Conservation (phyloP, 2,797 vertebrate genomes). For the Lepidocolaptes lacrymiger region DNA sequence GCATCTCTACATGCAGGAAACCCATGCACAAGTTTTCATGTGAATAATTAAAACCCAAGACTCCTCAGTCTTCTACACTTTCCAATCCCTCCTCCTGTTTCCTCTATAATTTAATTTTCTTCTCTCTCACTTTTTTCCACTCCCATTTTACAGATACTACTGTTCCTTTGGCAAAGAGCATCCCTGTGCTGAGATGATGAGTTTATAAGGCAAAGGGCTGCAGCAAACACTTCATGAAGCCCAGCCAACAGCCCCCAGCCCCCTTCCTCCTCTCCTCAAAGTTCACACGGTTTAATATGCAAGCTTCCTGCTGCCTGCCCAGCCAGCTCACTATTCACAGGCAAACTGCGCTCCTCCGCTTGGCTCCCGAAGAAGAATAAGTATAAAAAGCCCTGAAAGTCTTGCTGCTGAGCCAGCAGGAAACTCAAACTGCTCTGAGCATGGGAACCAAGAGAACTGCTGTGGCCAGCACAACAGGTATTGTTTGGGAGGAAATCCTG, state of each 20-base stretch:
- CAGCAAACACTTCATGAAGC: neutral
- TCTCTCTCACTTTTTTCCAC: neutral
- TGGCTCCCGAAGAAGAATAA: conserved; percentile 27
- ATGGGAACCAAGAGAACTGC: conserved; percentile 23
- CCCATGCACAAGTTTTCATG: neutral
- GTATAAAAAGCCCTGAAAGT: conserved; percentile 46
- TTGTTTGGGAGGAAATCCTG: conserved; percentile 60
- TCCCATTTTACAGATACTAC: neutral
- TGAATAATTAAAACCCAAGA: neutral
- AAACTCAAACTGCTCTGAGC: conserved; percentile 53
- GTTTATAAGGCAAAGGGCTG: neutral
- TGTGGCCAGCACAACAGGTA: conserved; percentile 37
- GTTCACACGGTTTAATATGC: conserved; percentile 41
- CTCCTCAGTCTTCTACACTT: neutral
- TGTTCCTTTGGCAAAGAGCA: neutral
- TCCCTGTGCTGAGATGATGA: neutral
- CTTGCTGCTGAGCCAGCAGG: conserved; percentile 58
- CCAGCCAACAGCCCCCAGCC: neutral
- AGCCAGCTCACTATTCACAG: conserved; percentile 58
- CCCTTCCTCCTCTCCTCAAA: neutral
- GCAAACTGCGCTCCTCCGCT: neutral
- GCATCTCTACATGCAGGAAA: accelerated
- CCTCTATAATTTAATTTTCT: neutral
- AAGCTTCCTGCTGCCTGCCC: conserved; percentile 42
- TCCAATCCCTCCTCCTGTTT: neutral